Conservation (phyloP, 2,797 vertebrate species). For the Pantherophis alleghaniensis region DNA sequence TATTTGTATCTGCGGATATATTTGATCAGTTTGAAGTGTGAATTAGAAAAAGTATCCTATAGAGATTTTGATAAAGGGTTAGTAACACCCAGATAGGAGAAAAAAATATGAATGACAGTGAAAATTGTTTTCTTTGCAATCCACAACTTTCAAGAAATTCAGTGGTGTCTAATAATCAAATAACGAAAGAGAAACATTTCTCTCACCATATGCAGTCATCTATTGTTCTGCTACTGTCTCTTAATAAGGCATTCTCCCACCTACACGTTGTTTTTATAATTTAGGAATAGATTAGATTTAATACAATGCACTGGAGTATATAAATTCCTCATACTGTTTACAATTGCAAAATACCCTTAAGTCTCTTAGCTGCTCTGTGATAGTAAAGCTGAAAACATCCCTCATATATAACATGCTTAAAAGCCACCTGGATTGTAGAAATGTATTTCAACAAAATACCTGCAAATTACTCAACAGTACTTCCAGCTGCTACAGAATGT, state of each 20-base stretch:
- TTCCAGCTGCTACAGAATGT: neutral
- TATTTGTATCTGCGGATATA: neutral
- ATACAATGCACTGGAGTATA: constrained; percentile 2
- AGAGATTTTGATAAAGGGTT: constrained; percentile 5
- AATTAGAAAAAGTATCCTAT: constrained; percentile 21
- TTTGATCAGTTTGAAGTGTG: neutral
- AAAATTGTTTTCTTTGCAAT: constrained; percentile 17
- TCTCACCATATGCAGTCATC: neutral
- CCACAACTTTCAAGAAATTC: constrained; percentile 10
- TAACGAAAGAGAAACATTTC: constrained; percentile 1
- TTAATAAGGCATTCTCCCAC: constrained; percentile 1
- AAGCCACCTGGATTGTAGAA: neutral
- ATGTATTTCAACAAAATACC: constrained; percentile 7
- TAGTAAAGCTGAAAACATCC: neutral
- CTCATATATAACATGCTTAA: constrained; percentile 16
- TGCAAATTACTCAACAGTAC: neutral
- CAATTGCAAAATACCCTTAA: constrained; percentile 15
- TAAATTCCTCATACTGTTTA: neutral
- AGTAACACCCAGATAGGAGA: constrained; percentile 29
- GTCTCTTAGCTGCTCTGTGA: neutral
- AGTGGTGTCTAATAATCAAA: constrained; percentile 22
- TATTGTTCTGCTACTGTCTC: neutral
- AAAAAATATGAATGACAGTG: constrained; percentile 10
- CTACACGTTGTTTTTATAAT: neutral
- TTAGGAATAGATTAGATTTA: constrained; percentile 6